A percentile compares a stretch with the other conserved stretches of the same genome.
phyloP scores from a whole-genome alignment of 2,113 vertebrate genomes.

The Nestor notabilis region DNA sequence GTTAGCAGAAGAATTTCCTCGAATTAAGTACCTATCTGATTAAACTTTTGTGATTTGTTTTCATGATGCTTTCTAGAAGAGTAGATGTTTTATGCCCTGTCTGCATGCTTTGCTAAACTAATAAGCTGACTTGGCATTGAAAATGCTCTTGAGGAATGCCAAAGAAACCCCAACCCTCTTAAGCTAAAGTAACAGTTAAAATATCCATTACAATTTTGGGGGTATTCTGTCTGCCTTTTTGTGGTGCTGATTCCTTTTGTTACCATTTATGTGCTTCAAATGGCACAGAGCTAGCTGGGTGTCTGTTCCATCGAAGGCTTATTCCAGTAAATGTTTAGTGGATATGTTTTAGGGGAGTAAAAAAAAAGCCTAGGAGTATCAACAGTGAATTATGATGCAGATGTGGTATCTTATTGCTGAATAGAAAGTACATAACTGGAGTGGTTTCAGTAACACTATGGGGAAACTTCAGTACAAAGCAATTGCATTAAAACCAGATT shows the following conservation, averaged over 20 bases:
- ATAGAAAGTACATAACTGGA: neutral
- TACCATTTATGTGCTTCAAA: neutral
- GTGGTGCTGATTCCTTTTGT: neutral
- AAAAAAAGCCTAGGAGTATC: neutral
- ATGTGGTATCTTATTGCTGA: neutral
- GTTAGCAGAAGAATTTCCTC: slow-evolving; percentile 39
- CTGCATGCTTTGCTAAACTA: neutral
- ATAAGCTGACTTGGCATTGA: neutral
- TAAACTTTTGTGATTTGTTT: slow-evolving; percentile 28
- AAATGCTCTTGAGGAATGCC: neutral
- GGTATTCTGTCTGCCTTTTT: neutral
- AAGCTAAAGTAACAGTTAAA: neutral
- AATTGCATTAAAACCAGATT: neutral
- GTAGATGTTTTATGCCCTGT: neutral
- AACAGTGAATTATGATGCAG: neutral
- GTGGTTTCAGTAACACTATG: neutral
- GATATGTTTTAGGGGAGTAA: neutral
- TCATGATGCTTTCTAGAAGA: neutral
- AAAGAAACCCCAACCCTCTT: neutral
- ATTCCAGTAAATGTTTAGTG: neutral
- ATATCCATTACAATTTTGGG: neutral
- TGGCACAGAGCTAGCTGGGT: neutral
- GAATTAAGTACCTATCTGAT: slow-evolving; percentile 30
- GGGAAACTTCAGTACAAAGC: neutral
- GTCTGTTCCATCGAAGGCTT: neutral